Conservation (phyloP, 2,888 invertebrate genomes). For the Cecidostiba fungosa region DNA sequence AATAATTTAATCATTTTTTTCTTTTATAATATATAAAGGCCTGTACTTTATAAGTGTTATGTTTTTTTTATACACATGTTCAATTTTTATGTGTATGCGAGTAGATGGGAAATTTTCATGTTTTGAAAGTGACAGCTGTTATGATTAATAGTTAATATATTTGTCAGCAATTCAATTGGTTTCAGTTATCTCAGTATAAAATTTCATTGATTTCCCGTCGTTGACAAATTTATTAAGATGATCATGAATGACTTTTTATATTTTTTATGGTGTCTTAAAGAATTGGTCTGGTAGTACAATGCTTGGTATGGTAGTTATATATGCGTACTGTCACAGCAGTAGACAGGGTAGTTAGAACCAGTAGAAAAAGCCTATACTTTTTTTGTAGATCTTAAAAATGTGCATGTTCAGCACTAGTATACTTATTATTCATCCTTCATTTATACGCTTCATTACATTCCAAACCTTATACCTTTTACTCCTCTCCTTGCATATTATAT, state of each 20-base stretch:
- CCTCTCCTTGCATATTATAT: slow-evolving; percentile 27
- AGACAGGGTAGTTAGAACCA: slow-evolving; percentile 44
- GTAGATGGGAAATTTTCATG: not conserved
- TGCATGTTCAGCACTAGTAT: slow-evolving; percentile 50
- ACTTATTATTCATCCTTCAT: slow-evolving; percentile 41
- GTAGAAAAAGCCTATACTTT: slow-evolving; percentile 17
- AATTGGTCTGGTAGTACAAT: slow-evolving; percentile 4
- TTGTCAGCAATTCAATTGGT: not conserved
- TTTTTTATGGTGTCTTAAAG: not conserved
- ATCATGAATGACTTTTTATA: slow-evolving; percentile 11
- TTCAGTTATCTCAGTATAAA: too few species aligned
- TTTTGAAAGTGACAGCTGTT: not conserved
- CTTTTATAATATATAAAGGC: not conserved
- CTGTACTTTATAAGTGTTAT: not conserved
- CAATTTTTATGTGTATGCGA: not conserved
- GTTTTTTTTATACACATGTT: not conserved
- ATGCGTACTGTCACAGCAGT: slow-evolving; percentile 41
- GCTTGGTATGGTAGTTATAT: slow-evolving; percentile 29
- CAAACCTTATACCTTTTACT: slow-evolving; percentile 11
- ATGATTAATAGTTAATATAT: not conserved
- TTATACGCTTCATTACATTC: slow-evolving; percentile 45
- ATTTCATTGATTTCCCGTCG: not conserved
- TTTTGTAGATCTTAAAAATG: slow-evolving; percentile 36
- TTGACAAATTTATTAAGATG: slow-evolving; percentile 12
- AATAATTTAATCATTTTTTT: not conserved